Evolutionary conservation across 2,113 vertebrate species (phyloP).

Genomic region (Marmota flaviventris): DNA sequence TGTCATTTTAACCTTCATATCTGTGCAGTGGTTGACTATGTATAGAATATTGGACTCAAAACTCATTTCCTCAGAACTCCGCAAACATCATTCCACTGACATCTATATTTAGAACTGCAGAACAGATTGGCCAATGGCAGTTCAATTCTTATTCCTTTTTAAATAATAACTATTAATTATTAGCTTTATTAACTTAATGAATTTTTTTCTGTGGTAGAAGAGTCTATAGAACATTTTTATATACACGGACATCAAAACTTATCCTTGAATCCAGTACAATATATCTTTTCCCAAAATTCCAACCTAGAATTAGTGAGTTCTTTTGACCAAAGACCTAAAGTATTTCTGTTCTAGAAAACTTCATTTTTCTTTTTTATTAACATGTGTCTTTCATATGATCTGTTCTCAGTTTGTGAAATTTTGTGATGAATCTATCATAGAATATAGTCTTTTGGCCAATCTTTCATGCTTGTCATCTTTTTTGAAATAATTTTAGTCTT

Average conservation of each 20-base stretch:
- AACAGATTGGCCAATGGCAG: not conserved
- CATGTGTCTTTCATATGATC: not conserved
- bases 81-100: not conserved
- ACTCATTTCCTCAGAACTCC: not conserved
- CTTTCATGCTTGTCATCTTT: not conserved
- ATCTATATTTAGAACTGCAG: not conserved
- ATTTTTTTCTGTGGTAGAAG: not conserved
- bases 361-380: not conserved
- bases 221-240: not conserved
- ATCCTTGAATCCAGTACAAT: not conserved
- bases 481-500: not conserved
- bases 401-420: not conserved
- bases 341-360: not conserved
- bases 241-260: not conserved
- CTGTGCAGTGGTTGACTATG: not conserved
- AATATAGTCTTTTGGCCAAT: not conserved
- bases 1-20: not conserved
- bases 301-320: not conserved
- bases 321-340: not conserved
- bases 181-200: not conserved
- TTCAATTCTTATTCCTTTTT: not conserved
- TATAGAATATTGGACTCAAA: not conserved
- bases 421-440: not conserved
- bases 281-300: not conserved
- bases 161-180: not conserved